phyloP scores from a whole-genome alignment of 2,113 vertebrate species.

The Channa maculata region DNA sequence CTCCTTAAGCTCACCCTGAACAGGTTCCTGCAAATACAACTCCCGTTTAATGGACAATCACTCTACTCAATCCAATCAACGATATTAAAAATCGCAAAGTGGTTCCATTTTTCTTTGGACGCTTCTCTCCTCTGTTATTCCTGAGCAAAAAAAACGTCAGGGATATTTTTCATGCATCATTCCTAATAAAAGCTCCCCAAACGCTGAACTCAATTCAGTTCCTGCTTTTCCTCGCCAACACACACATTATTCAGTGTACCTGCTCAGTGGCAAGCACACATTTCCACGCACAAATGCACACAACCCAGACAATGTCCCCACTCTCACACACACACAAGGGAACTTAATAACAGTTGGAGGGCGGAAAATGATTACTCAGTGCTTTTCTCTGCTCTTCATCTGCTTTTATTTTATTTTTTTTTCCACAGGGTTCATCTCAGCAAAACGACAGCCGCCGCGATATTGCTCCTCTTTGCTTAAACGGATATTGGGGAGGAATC shows the following conservation, averaged over 20 bases:
- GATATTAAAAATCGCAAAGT: conserved; percentile 11
- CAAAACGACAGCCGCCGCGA: background rate
- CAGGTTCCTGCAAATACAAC: background rate
- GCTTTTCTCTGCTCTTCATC: conserved; percentile 42
- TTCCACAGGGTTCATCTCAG: background rate
- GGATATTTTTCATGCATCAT: conserved; percentile 13
- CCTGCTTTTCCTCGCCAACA: background rate
- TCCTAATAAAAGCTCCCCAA: conserved; percentile 45
- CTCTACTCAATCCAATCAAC: background rate
- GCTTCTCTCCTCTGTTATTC: conserved; percentile 12
- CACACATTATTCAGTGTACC: background rate
- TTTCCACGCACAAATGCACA: background rate
- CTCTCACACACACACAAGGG: conserved; percentile 17
- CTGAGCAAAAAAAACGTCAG: conserved; percentile 2
- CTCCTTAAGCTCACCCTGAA: background rate
- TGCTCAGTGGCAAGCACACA: conserved; percentile 4
- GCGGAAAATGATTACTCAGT: conserved; percentile 61
- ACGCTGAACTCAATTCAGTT: conserved; percentile 46
- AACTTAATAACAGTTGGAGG: conserved; percentile 38
- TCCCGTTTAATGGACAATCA: background rate
- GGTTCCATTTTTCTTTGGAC: conserved; percentile 3
- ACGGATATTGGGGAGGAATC: conserved; percentile 57
- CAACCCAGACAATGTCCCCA: background rate
- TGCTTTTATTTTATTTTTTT: conserved; percentile 17
- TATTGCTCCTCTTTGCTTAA: conserved; percentile 58